phyloP scores from a whole-genome alignment of 2,797 vertebrate species.

The Crypturellus tataupa region DNA sequence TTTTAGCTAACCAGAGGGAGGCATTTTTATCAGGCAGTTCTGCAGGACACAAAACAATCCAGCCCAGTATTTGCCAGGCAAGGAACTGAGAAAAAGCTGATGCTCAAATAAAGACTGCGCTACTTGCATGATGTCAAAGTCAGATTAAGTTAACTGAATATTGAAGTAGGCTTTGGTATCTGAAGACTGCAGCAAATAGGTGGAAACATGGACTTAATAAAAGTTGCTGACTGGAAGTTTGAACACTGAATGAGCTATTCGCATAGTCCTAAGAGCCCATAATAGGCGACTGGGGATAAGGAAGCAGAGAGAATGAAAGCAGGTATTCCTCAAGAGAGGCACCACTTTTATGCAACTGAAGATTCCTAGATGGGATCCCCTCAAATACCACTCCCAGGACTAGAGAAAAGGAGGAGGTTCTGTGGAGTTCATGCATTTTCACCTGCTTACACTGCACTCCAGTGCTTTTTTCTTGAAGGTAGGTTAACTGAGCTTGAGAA shows the following conservation, averaged over 20 bases:
- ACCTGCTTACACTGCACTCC: background rate
- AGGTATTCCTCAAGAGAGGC: background rate
- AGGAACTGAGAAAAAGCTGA: background rate
- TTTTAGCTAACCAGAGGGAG: background rate
- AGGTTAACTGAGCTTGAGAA: background rate
- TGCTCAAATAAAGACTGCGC: background rate
- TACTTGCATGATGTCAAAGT: background rate
- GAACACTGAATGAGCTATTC: background rate
- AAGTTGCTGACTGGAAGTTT: background rate
- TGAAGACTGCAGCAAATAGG: background rate
- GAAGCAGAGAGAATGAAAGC: background rate
- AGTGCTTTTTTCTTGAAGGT: background rate
- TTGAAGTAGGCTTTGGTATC: background rate
- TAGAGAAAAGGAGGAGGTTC: background rate
- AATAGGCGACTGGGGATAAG: background rate
- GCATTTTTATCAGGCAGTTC: background rate
- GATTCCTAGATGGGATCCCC: accelerated
- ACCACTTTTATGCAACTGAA: background rate
- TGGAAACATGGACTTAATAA: background rate
- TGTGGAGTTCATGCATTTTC: background rate
- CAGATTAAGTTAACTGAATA: background rate
- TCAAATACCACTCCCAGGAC: background rate
- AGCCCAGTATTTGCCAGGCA: background rate
- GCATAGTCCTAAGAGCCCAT: background rate
- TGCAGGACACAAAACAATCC: background rate